phyloP scores from a whole-genome alignment of 2,888 invertebrate genomes.

The Trisateles emortualis region DNA sequence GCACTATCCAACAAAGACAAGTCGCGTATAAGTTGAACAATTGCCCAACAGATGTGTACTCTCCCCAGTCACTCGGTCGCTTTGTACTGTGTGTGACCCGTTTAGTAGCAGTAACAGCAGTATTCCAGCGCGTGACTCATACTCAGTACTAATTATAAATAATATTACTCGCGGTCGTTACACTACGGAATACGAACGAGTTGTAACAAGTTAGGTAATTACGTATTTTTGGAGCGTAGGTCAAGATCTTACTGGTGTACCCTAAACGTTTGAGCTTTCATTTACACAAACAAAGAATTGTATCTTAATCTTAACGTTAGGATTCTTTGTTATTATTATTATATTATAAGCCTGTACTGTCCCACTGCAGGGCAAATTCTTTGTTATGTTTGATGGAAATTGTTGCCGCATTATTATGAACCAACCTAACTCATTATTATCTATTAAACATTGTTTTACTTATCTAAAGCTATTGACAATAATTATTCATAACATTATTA shows the following conservation, averaged over 20 bases:
- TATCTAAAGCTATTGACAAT: no score
- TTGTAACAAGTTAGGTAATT: constrained; percentile 60
- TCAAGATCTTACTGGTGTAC: constrained; percentile 58
- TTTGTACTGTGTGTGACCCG: constrained; percentile 46
- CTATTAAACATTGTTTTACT: no score
- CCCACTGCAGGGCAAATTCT: no score
- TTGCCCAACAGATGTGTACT: constrained; percentile 5
- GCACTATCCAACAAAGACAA: no score
- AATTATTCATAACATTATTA: no score
- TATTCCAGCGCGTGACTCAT: constrained; percentile 60
- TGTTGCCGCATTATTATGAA: no score
- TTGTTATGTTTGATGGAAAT: no score
- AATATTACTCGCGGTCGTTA: constrained; percentile 59
- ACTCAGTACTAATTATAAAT: constrained; percentile 54
- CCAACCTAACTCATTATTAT: no score
- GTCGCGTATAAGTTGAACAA: background rate
- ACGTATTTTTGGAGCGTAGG: constrained; percentile 62
- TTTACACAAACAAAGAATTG: no score
- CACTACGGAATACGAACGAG: constrained; percentile 48
- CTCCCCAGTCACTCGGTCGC: background rate
- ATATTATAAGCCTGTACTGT: no score
- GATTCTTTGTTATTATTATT: no score
- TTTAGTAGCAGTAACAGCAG: constrained; percentile 48
- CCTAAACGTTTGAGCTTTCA: constrained; percentile 15
- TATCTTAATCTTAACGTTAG: no score